Evolutionary conservation across 2,113 vertebrate species (phyloP).

Genomic region (Isichthys henryi): DNA sequence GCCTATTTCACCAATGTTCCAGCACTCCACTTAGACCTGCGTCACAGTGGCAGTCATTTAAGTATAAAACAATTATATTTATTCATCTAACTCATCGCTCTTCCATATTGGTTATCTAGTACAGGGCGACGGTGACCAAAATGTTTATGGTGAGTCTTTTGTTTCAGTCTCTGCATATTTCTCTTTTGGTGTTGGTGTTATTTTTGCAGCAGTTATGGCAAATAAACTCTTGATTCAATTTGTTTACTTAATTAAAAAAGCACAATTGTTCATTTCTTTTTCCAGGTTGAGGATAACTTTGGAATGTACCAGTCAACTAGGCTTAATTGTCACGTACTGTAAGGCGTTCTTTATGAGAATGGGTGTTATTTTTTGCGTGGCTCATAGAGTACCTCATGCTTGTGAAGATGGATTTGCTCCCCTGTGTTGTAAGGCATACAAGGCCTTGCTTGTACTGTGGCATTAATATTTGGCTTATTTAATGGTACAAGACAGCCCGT

Average conservation of each 20-base stretch:
- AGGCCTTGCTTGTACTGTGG: background rate
- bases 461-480: background rate
- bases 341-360: background rate
- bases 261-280: background rate
- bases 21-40: background rate
- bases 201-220: background rate
- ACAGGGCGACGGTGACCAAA: background rate
- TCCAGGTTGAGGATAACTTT: background rate
- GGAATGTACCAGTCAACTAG: background rate
- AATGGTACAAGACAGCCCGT: background rate
- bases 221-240: background rate
- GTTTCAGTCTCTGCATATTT: background rate
- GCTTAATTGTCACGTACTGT: background rate
- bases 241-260: background rate
- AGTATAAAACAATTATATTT: background rate
- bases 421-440: background rate
- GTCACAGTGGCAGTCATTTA: background rate
- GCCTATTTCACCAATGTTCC: background rate
- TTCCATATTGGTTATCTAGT: background rate
- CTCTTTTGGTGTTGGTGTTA: background rate
- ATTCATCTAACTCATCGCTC: background rate
- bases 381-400: background rate
- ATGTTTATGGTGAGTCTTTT: background rate
- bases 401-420: background rate
- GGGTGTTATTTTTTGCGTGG: background rate